Conservation (phyloP, 2,113 vertebrate species). For the Calidris pygmaea region DNA sequence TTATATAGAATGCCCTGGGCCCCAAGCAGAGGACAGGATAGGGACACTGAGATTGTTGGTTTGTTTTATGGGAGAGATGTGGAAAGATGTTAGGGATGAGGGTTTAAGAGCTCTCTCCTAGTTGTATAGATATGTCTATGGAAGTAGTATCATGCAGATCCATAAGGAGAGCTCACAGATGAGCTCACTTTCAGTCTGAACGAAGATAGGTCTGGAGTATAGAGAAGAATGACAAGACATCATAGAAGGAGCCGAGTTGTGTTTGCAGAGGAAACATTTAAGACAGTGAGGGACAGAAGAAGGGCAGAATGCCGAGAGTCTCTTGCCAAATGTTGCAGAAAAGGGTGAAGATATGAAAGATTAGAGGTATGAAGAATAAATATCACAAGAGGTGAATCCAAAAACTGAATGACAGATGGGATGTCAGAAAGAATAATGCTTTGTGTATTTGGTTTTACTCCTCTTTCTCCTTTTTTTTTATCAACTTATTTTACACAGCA, state of each 20-base stretch:
- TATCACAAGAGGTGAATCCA: background rate
- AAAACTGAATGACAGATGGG: background rate
- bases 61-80: background rate
- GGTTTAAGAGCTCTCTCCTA: background rate
- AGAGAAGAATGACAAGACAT: background rate
- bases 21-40: background rate
- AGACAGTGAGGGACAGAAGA: background rate
- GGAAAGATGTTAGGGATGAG: background rate
- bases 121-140: background rate
- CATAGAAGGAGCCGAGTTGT: background rate
- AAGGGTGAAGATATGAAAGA: background rate
- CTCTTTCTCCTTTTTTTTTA: background rate
- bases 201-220: background rate
- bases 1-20: background rate
- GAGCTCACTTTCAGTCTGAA: background rate
- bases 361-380: background rate
- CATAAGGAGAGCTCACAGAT: background rate
- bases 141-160: background rate
- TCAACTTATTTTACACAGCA: background rate
- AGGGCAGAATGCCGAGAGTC: background rate
- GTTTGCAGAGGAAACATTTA: background rate
- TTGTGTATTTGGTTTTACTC: background rate
- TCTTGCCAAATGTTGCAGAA: background rate
- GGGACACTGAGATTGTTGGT: background rate
- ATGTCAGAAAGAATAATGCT: background rate